These are phyloP conservation scores for Hippocampus zosterae DNA, from an alignment of 2,113 vertebrate species.

Conservation along the genomic window DNA sequence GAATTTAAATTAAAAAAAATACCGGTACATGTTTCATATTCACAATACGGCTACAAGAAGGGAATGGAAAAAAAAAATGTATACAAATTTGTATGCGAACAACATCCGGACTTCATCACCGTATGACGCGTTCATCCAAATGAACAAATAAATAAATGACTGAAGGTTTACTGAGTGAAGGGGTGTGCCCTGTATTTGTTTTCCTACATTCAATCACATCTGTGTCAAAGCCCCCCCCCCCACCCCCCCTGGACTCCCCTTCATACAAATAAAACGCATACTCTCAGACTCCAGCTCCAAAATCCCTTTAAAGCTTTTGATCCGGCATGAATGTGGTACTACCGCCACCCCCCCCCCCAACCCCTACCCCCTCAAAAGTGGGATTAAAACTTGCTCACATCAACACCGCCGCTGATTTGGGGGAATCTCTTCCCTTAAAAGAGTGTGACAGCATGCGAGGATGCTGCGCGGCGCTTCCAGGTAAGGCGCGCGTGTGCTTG, in stretches of 20 bases:
- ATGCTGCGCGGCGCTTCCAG: constrained; percentile 6
- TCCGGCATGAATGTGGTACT: constrained; percentile 56
- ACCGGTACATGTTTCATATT: no score
- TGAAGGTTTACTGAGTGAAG: background rate
- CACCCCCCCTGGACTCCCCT: constrained; percentile 17
- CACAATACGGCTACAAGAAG: no score
- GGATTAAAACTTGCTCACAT: constrained; percentile 38
- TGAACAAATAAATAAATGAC: no score
- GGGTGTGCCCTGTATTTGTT: constrained; percentile 51
- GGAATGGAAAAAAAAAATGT: no score
- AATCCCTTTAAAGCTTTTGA: constrained; percentile 67
- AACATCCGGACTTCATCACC: no score
- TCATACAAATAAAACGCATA: constrained; percentile 5
- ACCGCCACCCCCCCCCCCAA: constrained; percentile 5
- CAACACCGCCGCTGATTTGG: constrained; percentile 15
- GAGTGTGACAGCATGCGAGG: constrained; percentile 1
- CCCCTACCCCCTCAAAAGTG: constrained; percentile 12
- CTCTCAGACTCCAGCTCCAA: constrained; percentile 45
- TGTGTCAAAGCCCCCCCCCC: constrained; percentile 50
- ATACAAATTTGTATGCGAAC: no score
- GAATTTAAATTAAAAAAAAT: no score
- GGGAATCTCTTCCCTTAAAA: constrained; percentile 10
- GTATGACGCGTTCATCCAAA: no score
- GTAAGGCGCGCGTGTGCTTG: constrained; percentile 9
- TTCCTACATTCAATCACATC: constrained; percentile 54